Evolutionary conservation across 2,888 invertebrate genomes (phyloP), one percentile per base, ranked within the genome.

Genomic region (Chrysolina oricalcia): DNA sequence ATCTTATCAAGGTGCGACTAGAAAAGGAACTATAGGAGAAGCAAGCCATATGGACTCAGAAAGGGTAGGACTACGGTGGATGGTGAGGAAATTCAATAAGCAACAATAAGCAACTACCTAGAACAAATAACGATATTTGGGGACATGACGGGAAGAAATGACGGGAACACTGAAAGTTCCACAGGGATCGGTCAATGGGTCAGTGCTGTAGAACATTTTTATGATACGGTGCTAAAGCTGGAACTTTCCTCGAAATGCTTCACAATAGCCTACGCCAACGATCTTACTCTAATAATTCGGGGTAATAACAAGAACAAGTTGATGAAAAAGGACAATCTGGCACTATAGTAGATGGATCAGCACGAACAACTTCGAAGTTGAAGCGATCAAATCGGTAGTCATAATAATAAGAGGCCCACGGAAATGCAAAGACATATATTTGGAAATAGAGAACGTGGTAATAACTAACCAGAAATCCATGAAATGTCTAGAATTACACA

Each of bases 401-500:
- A 13, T 78, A 0, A 67, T 78, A 0, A 3, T 67, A 0, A 71
- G 43, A 9, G 74, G 78, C 0, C 67, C 53, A 3, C 41, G 75
- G 17, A 64, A 73, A 3, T 1, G 72, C 6, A 15, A 40, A 10
- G 23, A 65, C 27, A 19, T 78, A n/a, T n/a, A 21, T 2, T 64
- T 78, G 13, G 59, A 9, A 2, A 19, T 35, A 35, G 35, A 8
- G 35, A 35, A 35, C 35, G 71, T 9, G 50, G 40, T 0, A 65
- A 65, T 6, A 41, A 1, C 3, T 11, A 64, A 69, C 15, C 41
- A 66, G 46, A 67, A 48, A 17, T 17, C 17, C 3, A 35, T 76
- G 2, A 76, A 72, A 66, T 78, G 72, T 53, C 35, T 78, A 40
- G 76, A 73, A 15, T 17, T 73, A 73, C 23, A 40, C 70, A 2